These are phyloP conservation scores for Coelopa pilipes DNA, from an alignment of 2,888 invertebrate genomes.

Conservation along the genomic window DNA sequence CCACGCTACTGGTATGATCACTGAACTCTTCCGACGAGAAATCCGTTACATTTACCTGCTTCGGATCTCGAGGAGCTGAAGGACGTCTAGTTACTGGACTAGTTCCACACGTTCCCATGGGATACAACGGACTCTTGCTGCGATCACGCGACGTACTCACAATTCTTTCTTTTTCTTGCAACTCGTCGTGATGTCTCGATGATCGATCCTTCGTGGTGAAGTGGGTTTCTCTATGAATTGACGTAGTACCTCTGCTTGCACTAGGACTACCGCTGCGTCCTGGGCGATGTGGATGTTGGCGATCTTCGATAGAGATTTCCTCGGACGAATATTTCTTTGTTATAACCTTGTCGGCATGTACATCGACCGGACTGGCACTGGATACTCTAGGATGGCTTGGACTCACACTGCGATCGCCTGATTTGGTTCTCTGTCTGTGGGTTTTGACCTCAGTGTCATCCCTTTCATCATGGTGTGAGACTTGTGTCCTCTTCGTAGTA, in stretches of 20 bases:
- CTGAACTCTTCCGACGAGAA: too few relatives aligned
- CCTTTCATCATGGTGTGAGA: slow-evolving; percentile 15
- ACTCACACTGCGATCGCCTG: neutral
- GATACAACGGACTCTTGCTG: slow-evolving; percentile 51
- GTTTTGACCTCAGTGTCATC: slow-evolving; percentile 40
- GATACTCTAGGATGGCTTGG: neutral
- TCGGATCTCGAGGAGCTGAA: neutral
- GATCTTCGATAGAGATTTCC: too few relatives aligned
- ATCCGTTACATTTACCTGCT: neutral
- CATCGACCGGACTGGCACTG: too few relatives aligned
- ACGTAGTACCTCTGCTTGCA: too few relatives aligned
- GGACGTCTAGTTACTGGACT: slow-evolving; percentile 5
- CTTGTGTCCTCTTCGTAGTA: slow-evolving; percentile 38
- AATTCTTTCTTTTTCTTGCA: neutral
- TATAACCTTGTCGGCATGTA: too few relatives aligned
- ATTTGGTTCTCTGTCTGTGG: slow-evolving; percentile 38
- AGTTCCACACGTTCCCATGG: neutral
- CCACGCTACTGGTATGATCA: too few relatives aligned
- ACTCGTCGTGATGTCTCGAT: slow-evolving; percentile 34
- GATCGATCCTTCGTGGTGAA: slow-evolving; percentile 38
- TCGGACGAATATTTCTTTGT: too few relatives aligned
- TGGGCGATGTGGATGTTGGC: too few relatives aligned
- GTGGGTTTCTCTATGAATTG: slow-evolving; percentile 23
- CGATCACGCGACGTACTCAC: slow-evolving; percentile 49
- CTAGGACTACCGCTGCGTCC: too few relatives aligned